phyloP scores from a whole-genome alignment of 2,888 invertebrate species.

The Incurvaria masculella region DNA sequence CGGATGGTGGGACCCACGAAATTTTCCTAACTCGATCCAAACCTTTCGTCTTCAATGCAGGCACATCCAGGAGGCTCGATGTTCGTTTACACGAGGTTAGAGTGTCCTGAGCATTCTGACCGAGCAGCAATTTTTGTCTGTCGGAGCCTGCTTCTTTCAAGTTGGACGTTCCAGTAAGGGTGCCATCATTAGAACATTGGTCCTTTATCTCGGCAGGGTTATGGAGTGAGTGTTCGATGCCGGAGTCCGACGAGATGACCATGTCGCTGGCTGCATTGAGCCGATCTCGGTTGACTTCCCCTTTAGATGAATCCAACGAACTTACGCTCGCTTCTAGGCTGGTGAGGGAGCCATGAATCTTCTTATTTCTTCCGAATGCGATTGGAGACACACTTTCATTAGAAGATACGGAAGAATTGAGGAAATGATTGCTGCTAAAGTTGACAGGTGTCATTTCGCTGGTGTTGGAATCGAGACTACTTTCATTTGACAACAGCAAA shows the following conservation, averaged over 20 bases:
- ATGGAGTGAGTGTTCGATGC: slow-evolving; percentile 46
- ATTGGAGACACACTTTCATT: slow-evolving; percentile 50
- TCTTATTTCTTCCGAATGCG: slow-evolving; percentile 39
- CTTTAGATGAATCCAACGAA: slow-evolving; percentile 42
- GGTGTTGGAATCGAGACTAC: slow-evolving; percentile 40
- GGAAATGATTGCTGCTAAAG: slow-evolving; percentile 22
- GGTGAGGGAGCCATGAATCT: slow-evolving; percentile 44
- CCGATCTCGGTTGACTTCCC: slow-evolving; percentile 13
- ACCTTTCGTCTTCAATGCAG: slow-evolving; percentile 40
- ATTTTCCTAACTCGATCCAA: slow-evolving; percentile 54
- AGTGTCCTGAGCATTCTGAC: slow-evolving; percentile 25
- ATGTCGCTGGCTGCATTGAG: slow-evolving; percentile 29
- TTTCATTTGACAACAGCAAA: slow-evolving; percentile 33
- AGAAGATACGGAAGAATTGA: slow-evolving; percentile 46
- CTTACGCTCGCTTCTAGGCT: slow-evolving; percentile 51
- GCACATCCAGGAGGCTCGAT: slow-evolving; percentile 43
- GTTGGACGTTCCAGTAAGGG: slow-evolving; percentile 45
- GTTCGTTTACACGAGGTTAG: slow-evolving; percentile 38
- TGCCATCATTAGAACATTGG: slow-evolving; percentile 48
- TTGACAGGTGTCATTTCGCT: slow-evolving; percentile 43
- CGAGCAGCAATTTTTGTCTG: slow-evolving; percentile 10
- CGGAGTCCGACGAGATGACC: slow-evolving; percentile 49
- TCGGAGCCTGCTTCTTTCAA: slow-evolving; percentile 29
- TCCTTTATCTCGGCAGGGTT: slow-evolving; percentile 41
- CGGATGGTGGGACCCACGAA: slow-evolving; percentile 57